Evolutionary conservation across 2,888 invertebrate genomes (phyloP).

Genomic region (Trilocha varians): DNA sequence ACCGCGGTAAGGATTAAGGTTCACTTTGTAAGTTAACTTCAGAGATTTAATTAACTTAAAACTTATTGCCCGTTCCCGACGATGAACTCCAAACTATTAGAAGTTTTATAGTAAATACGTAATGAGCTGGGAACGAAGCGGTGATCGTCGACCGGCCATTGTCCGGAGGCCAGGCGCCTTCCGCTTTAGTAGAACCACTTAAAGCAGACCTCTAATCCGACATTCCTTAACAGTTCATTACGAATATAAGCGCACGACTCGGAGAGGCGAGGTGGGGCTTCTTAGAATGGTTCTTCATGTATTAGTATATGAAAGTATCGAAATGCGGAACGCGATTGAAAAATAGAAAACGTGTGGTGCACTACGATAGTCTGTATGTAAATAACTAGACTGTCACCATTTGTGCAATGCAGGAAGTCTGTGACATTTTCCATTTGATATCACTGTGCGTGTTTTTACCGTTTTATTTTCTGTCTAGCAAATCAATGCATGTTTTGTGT

Average conservation of each 20-base stretch:
- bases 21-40: too few species aligned
- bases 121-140: constrained; percentile 64
- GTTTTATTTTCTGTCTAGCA: constrained; percentile 4
- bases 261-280: constrained; percentile 31
- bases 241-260: constrained; percentile 20
- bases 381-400: constrained; percentile 38
- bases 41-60: background rate
- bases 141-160: constrained; percentile 60
- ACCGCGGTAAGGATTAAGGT: too few species aligned
- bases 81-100: constrained; percentile 34
- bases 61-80: background rate
- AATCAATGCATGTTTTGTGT: constrained; percentile 7
- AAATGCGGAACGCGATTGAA: constrained; percentile 69
- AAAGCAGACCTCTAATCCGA: constrained; percentile 37
- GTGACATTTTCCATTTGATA: constrained; percentile 13
- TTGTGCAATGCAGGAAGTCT: constrained; percentile 25
- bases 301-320: constrained; percentile 63
- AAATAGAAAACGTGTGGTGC: constrained; percentile 58
- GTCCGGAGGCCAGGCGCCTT: constrained; percentile 59
- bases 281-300: constrained; percentile 32
- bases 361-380: constrained; percentile 40
- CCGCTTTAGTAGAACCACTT: constrained; percentile 47
- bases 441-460: constrained; percentile 3
- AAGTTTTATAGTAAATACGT: constrained; percentile 61
- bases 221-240: constrained; percentile 31